These are phyloP conservation scores for Calliphora vicina DNA, from an alignment of 1,140 invertebrate species.

Conservation along the genomic window DNA sequence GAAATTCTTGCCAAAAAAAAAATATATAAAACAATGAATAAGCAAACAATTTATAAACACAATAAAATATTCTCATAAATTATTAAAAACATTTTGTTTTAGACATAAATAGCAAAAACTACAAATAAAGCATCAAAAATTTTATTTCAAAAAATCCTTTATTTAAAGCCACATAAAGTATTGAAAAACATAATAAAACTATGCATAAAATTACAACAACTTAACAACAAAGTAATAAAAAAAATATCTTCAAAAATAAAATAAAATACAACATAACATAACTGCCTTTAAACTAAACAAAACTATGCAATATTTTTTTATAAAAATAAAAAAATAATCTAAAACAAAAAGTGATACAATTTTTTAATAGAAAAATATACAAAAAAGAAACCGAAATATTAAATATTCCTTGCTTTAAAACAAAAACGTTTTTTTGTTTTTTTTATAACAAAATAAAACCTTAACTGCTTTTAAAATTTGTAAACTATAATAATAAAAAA, in stretches of 20 bases:
- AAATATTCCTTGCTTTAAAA: neutral
- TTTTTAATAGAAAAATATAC: neutral
- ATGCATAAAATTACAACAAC: too few relatives aligned
- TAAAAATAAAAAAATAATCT: neutral
- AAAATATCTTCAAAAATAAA: neutral
- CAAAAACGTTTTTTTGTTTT: neutral
- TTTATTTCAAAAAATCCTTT: too few relatives aligned
- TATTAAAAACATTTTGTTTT: too few relatives aligned
- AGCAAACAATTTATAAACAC: too few relatives aligned
- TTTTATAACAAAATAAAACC: neutral
- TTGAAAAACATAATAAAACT: too few relatives aligned
- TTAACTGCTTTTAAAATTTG: neutral
- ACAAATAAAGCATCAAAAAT: too few relatives aligned
- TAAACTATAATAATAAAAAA: neutral
- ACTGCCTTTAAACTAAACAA: constrained; percentile 2
- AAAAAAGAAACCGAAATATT: neutral
- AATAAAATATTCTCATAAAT: too few relatives aligned
- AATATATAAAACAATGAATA: too few relatives aligned
- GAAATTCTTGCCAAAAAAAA: too few relatives aligned
- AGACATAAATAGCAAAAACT: too few relatives aligned
- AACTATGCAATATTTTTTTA: neutral
- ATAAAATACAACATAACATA: neutral
- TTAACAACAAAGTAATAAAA: neutral
- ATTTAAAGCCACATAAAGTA: too few relatives aligned
- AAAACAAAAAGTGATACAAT: neutral